These are phyloP conservation scores for Perdita meconis DNA, from an alignment of 2,888 invertebrate genomes.

Conservation along the genomic window DNA sequence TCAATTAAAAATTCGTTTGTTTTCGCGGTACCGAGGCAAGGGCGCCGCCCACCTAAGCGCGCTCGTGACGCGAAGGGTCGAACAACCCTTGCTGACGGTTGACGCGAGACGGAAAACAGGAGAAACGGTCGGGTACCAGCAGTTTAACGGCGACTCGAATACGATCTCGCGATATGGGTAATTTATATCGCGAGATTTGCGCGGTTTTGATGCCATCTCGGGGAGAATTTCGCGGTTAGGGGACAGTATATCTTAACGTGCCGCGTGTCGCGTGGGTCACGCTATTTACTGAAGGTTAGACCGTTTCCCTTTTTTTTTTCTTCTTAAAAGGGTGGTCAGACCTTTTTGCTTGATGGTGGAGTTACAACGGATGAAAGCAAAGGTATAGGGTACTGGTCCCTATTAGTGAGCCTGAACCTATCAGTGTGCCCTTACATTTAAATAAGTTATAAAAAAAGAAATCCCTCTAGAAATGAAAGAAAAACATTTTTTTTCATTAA, in stretches of 20 bases:
- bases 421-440: too few relatives aligned
- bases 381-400: too few relatives aligned
- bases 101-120: constrained; percentile 34
- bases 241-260: constrained; percentile 25
- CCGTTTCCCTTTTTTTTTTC: background rate
- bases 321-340: background rate
- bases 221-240: constrained; percentile 42
- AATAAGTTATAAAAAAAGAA: too few relatives aligned
- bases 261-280: constrained; percentile 50
- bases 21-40: constrained; percentile 60
- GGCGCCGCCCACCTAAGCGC: constrained; percentile 62
- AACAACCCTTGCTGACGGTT: constrained; percentile 39
- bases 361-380: background rate
- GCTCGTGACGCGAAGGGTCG: constrained; percentile 54
- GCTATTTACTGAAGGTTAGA: constrained; percentile 37
- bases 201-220: constrained; percentile 47
- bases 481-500: too few relatives aligned
- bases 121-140: constrained; percentile 52
- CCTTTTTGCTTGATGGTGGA: background rate
- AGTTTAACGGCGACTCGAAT: constrained; percentile 58
- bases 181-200: constrained; percentile 57
- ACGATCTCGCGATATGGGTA: constrained; percentile 57
- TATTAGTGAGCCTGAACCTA: too few relatives aligned
- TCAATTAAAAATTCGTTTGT: constrained; percentile 82
- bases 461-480: too few relatives aligned